These are phyloP conservation scores for Tryphoninae sp. DNA, from an alignment of 2,888 invertebrate species.

Conservation along the genomic window DNA sequence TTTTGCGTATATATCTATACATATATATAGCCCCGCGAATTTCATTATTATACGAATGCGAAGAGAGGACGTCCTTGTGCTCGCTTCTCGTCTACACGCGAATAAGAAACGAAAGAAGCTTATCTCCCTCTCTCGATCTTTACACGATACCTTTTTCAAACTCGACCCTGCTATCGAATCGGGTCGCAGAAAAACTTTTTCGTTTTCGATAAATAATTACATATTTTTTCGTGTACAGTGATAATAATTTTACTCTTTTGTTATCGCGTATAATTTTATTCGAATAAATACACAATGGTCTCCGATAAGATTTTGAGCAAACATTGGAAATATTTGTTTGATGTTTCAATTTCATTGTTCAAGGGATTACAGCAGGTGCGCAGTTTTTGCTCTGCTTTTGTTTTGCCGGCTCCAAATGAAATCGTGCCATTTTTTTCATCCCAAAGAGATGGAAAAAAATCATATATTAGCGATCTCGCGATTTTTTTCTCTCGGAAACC, in stretches of 20 bases:
- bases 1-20: constrained; percentile 19
- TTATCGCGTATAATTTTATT: too few relatives aligned
- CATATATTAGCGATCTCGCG: not conserved
- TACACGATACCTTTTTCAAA: not conserved
- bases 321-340: too few relatives aligned
- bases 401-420: not conserved
- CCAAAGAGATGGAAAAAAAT: not conserved
- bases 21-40: constrained; percentile 11
- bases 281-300: too few relatives aligned
- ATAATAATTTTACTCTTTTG: too few relatives aligned
- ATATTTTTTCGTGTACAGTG: too few relatives aligned
- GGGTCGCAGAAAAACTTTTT: not conserved
- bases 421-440: too few relatives aligned
- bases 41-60: constrained; percentile 49
- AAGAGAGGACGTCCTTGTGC: constrained; percentile 56
- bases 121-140: constrained; percentile 23
- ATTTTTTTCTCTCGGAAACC: not conserved
- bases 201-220: constrained; percentile 7
- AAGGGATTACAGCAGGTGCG: not conserved
- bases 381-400: not conserved
- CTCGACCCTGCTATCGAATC: not conserved
- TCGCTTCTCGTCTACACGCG: constrained; percentile 18
- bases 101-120: constrained; percentile 45
- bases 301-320: too few relatives aligned
- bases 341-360: too few relatives aligned